Evolutionary conservation across 2,888 invertebrate species (phyloP).

Genomic region (Caenorhabditis macrosperma): DNA sequence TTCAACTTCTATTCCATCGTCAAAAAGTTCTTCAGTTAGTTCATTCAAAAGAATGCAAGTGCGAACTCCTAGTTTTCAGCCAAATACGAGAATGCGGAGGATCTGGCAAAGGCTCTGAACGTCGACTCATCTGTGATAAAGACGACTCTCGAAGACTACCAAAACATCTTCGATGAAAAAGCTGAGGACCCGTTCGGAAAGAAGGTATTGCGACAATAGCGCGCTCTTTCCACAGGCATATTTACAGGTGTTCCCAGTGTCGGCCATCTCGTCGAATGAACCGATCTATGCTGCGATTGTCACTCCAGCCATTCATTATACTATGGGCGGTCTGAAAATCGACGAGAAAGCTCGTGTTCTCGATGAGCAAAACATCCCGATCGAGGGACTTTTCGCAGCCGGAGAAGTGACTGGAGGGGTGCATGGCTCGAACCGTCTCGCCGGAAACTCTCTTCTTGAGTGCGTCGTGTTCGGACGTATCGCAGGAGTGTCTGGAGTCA

Average conservation of each 20-base stretch:
- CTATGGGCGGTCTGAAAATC: slow-evolving; percentile 80
- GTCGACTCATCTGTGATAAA: slow-evolving; percentile 59
- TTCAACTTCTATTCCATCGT: slow-evolving; percentile 79
- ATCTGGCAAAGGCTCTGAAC: slow-evolving; percentile 69
- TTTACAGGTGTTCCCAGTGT: slow-evolving; percentile 55
- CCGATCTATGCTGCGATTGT: slow-evolving; percentile 77
- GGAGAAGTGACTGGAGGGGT: slow-evolving; percentile 80
- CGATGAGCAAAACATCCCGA: slow-evolving; percentile 73
- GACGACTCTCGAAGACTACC: slow-evolving; percentile 71
- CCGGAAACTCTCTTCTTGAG: slow-evolving; percentile 80
- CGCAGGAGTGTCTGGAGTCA: slow-evolving; percentile 68
- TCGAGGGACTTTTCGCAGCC: slow-evolving; percentile 78
- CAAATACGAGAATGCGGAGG: slow-evolving; percentile 70
- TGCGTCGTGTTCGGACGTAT: slow-evolving; percentile 80
- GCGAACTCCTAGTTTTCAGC: neutral
- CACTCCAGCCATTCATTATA: slow-evolving; percentile 79
- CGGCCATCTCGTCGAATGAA: slow-evolving; percentile 60
- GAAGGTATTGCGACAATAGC: slow-evolving; percentile 9
- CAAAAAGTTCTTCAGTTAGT: slow-evolving; percentile 78
- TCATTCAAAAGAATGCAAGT: neutral
- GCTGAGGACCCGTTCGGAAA: slow-evolving; percentile 53
- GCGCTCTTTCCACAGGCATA: neutral
- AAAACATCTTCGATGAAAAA: slow-evolving; percentile 59
- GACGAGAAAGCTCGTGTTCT: slow-evolving; percentile 72
- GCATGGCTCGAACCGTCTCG: slow-evolving; percentile 79